Base-by-base conservation (phyloP, 2,888 invertebrate genomes). In the Andrena bucephala region DNA sequence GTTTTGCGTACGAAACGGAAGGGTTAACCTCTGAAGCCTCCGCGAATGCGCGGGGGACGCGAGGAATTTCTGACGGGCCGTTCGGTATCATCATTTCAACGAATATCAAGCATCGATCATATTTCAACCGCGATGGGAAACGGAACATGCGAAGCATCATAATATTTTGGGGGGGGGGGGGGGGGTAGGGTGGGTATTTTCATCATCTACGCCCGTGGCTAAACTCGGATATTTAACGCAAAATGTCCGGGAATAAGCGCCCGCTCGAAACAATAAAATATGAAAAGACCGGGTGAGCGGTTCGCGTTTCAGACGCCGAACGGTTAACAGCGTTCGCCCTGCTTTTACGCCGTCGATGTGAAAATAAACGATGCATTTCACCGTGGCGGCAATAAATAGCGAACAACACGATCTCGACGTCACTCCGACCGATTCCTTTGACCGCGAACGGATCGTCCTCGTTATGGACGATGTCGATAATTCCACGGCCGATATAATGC, bases 1-100 rank as follows among this genome's bases (percentile, higher is more conserved):
- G 83, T 82, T 87, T 80, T 81, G 66, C 83, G 84, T 82, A 85
- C 79, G 84, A 72, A 86, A 84, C 81, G 73, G 76, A 85, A 72
- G 88, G 88, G 80, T 86, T 85, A 89, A 87, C 90, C 87, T 67
- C 82, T 63, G 62, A 73, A 68, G 81, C 88, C 83, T 71, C 65
- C 67, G 50, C 65, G 71, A 72, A 77, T 27, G 10, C 65, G 65
- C 71, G 57, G 60, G 59, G 57, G 69, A 69, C 62, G 73, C 76
- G 70, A 81, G 83, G 77, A 88, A 87, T 87, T 81, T 78, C 77
- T 71, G 60, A 16, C 68, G 63, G 62, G 62, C 27, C 50, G 60
- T 67, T 71, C 71, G 59, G 59, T 76, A 63, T 83, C 70, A 68
- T 81, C 81, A 68, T 81, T 76, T 82, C 27, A 63, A 10, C 63